A percentile compares a stretch with the other conserved stretches of the same genome.
These are phyloP conservation scores for Mallateleia sp. DNA, from an alignment of 2,888 invertebrate species.

Conservation along the genomic window DNA sequence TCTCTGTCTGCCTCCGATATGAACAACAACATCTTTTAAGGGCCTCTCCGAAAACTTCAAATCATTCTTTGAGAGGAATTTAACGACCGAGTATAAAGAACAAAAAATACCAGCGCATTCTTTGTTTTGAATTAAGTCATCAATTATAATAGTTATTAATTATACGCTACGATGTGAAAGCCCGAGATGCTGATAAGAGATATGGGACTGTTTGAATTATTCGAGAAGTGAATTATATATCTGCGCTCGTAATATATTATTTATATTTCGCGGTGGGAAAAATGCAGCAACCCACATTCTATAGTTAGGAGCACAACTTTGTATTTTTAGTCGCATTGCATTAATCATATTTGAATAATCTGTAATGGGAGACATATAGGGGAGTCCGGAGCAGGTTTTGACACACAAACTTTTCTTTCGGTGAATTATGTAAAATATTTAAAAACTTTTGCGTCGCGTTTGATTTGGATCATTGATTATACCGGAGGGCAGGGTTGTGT, in stretches of 20 bases:
- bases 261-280: conserved; percentile 54
- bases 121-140: conserved; percentile 78
- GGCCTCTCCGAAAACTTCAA: conserved; percentile 64
- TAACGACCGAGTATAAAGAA: conserved; percentile 54
- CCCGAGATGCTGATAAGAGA: conserved; percentile 74
- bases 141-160: conserved; percentile 78
- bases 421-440: conserved; percentile 45
- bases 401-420: conserved; percentile 33
- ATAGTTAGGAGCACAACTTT: conserved; percentile 38
- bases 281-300: conserved; percentile 51
- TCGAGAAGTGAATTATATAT: conserved; percentile 66
- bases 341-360: conserved; percentile 64
- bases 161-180: conserved; percentile 69
- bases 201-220: conserved; percentile 52
- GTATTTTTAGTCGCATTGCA: conserved; percentile 53
- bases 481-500: background rate
- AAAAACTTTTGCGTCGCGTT: conserved; percentile 23
- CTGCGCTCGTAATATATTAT: conserved; percentile 64
- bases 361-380: conserved; percentile 12
- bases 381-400: conserved; percentile 28
- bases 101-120: conserved; percentile 59
- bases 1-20: conserved; percentile 55
- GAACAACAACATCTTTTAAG: conserved; percentile 56
- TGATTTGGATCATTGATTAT: conserved; percentile 8
- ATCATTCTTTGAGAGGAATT: conserved; percentile 71